Evolutionary conservation across 2,797 vertebrate genomes (phyloP), one percentile per base, ranked within the genome.

Genomic region (Scolopax bukidnonensis): DNA sequence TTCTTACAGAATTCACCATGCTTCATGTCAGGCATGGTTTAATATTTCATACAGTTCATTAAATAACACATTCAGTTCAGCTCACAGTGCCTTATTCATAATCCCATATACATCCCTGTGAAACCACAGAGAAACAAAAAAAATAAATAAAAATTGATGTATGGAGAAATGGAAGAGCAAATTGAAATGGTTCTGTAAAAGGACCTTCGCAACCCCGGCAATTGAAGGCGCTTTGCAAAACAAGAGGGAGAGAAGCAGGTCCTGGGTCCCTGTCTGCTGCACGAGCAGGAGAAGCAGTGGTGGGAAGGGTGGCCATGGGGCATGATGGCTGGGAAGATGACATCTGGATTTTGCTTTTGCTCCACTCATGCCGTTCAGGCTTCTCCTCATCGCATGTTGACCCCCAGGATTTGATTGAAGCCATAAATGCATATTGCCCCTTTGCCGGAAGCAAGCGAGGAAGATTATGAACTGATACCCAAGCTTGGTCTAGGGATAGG

Each of bases 21-120:
- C 79, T 94, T 90, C 69, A 7, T 77, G 91, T 74, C 93, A 76
- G 80, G 77, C 80, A 19, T 60, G 81, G 83, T 96, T 97, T 95
- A 95, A 95, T 96, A 97, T 96, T 96, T 96, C 95, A 97, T 93
- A 78, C 86, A 94, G 80, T 94, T 97, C 96, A 95, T 96, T 97
- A 97, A 96, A 75, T 68, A 93, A 85, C 75, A 74, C 41, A 28
- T 92, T 87, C 88, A 54, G 77, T 70, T 89, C 79, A 27, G 89
- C 69, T 96, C 90, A 83, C 68, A 89, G 36, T 85, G 80, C 80
- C 86, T 95, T 90, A 88, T 88, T 95, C 87, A 85, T 75, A 88
- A 95, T 90, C 80, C 80, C 43, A 30, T 78, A 78, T 57, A 75
- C 68, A 70, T 53, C 78, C 73, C 59, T 24, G 50, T 38, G 87